phyloP scores from a whole-genome alignment of 2,888 invertebrate species.

The Drosophila affinis region DNA sequence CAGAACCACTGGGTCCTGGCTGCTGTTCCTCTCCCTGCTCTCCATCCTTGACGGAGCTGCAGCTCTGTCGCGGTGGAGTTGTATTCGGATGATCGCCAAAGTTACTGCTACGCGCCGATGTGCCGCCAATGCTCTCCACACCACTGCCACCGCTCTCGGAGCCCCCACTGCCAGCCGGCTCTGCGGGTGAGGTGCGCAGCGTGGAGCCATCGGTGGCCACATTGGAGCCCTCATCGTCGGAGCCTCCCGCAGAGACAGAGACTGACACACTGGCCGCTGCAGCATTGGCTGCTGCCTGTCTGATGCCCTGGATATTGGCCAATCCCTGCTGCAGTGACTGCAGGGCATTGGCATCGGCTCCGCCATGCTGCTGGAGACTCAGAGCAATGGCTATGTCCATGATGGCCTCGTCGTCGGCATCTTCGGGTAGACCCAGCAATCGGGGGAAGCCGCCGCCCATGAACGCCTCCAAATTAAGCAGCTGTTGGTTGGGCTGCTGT shows the following conservation, averaged over 20 bases:
- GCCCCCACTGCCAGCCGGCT: slow-evolving; percentile 89
- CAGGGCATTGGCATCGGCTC: slow-evolving; percentile 84
- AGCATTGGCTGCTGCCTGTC: slow-evolving; percentile 73
- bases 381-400: slow-evolving; percentile 97
- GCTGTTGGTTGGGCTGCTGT: slow-evolving; percentile 68
- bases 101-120: slow-evolving; percentile 96
- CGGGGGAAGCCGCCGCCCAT: slow-evolving; percentile 89
- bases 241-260: slow-evolving; percentile 90
- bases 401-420: slow-evolving; percentile 98
- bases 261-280: slow-evolving; percentile 54
- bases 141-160: slow-evolving; percentile 96
- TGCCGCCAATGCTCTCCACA: slow-evolving; percentile 96
- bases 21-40: slow-evolving; percentile 42
- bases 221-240: slow-evolving; percentile 97
- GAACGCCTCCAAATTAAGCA: slow-evolving; percentile 84
- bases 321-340: slow-evolving; percentile 85
- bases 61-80: slow-evolving; percentile 80
- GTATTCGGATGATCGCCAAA: slow-evolving; percentile 88
- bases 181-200: slow-evolving; percentile 92
- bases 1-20: slow-evolving; percentile 35
- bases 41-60: slow-evolving; percentile 48
- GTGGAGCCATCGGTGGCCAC: slow-evolving; percentile 98
- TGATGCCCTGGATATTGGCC: slow-evolving; percentile 82
- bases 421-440: slow-evolving; percentile 94
- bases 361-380: slow-evolving; percentile 93